phyloP scores from a whole-genome alignment of 2,888 invertebrate genomes.

The Yponomeuta cagnagella region DNA sequence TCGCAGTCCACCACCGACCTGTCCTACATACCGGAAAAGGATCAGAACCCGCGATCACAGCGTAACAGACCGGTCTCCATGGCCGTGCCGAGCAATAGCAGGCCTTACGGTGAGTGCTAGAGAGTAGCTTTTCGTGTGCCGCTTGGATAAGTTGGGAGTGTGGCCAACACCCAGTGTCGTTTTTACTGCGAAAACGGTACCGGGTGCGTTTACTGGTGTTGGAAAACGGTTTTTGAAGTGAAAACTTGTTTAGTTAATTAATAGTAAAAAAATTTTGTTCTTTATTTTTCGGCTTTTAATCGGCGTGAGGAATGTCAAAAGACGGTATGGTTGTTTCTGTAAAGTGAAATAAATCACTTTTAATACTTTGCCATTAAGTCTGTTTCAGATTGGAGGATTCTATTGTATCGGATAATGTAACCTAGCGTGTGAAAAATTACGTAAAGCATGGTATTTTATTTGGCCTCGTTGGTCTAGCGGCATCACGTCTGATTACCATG shows the following conservation, averaged over 20 bases:
- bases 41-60: slow-evolving; percentile 47
- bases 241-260: not conserved
- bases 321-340: no score
- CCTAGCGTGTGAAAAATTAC: no score
- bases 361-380: no score
- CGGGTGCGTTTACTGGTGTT: not conserved
- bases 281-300: no score
- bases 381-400: no score
- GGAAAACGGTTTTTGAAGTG: slow-evolving; percentile 4
- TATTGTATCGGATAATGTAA: no score
- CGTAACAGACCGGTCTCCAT: slow-evolving; percentile 60
- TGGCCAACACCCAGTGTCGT: not conserved
- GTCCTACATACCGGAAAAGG: slow-evolving; percentile 79
- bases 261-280: not conserved
- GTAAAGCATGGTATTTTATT: no score
- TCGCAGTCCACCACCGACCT: slow-evolving; percentile 92
- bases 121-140: slow-evolving; percentile 18
- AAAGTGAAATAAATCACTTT: no score
- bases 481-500: no score
- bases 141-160: slow-evolving; percentile 20
- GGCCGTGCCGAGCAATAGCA: slow-evolving; percentile 54
- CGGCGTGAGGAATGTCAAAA: no score
- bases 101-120: slow-evolving; percentile 50
- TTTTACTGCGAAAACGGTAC: no score
- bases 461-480: no score